Base-by-base conservation (phyloP, 2,113 vertebrate species). In the Nibea albiflora region DNA sequence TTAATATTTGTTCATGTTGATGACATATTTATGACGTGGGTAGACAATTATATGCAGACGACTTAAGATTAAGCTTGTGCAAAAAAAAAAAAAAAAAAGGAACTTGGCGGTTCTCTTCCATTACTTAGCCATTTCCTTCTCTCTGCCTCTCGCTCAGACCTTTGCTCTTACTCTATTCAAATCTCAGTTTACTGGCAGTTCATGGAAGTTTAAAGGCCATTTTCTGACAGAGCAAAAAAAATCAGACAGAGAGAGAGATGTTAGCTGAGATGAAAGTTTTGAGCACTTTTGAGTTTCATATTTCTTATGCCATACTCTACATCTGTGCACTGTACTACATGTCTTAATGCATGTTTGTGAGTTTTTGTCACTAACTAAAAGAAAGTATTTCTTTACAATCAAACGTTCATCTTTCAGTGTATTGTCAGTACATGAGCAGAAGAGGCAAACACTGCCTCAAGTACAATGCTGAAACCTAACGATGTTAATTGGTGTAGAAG, bases 341-440 rank as follows among this genome's bases (percentile, higher is more conserved):
- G 8, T 9, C 35, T 39, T 39, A 46, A 46, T 4, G 11, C 14
- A 46, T 11, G 14, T 46, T 14, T 15, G 3, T 46, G 12, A 46
- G 63, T 14, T 35, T 28, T 17, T 58, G 22, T 67, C 19, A 49
- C 44, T 14, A 14, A 46, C 12, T 39, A 39, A 39, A 39, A 9
- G 35, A 39, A 39, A 39, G 24, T 26, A 26, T 54, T 75, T 20
- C 47, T 47, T 46, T 20, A 28, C 42, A 5, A 14, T 73, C 22
- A 68, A 2, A 53, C 60, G 44, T 73, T 31, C 35, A 52, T 47
- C 61, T 4, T 19, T 67, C 7, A 50, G 1, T 63, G 24, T 4
- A 46, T 19, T 28, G 64, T 65, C 72, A 70, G 81, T 58, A 75
- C 47, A 68, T 54, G 42, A 49, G 61, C 81, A 69, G 64, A 62